Conservation (phyloP, 2,888 invertebrate genomes). For the Chymomyza fuscimana region DNA sequence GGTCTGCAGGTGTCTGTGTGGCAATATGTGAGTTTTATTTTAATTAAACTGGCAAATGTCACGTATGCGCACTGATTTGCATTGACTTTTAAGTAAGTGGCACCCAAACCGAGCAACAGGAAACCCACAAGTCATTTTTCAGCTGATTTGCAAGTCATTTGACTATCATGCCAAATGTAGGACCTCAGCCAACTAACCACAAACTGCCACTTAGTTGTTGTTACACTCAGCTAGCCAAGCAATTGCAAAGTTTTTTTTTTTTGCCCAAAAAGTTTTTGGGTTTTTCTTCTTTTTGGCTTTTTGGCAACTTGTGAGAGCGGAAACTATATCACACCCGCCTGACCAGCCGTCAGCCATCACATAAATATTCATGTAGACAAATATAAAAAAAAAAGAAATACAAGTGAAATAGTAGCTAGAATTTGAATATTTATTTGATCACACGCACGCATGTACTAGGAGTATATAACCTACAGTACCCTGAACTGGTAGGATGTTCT, state of each 20-base stretch:
- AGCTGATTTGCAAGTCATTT: slow-evolving; percentile 6
- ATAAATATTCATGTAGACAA: background rate
- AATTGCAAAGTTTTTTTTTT: slow-evolving; percentile 8
- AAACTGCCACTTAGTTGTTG: background rate
- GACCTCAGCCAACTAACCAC: background rate
- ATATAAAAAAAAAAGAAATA: background rate
- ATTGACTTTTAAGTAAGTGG: background rate
- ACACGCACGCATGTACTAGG: background rate
- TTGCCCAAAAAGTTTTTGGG: too few species aligned
- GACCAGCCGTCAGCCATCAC: background rate
- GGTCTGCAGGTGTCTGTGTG: background rate
- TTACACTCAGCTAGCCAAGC: background rate
- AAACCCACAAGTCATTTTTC: background rate
- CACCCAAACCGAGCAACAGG: background rate
- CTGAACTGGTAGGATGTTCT: background rate
- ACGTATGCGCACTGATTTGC: background rate
- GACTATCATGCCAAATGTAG: slow-evolving; percentile 4
- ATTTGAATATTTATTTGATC: slow-evolving; percentile 45
- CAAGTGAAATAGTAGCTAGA: slow-evolving; percentile 43
- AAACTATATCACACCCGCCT: background rate
- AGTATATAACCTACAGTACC: background rate
- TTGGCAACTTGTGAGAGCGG: background rate
- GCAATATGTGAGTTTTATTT: background rate
- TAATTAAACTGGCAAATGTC: slow-evolving; percentile 2
- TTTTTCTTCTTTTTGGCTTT: background rate